Percentiles rank a stretch among this genome's conserved stretches.
These are phyloP conservation scores for Rhabdomys pumilio DNA, from an alignment of 2,797 vertebrate species.

Conservation along the genomic window DNA sequence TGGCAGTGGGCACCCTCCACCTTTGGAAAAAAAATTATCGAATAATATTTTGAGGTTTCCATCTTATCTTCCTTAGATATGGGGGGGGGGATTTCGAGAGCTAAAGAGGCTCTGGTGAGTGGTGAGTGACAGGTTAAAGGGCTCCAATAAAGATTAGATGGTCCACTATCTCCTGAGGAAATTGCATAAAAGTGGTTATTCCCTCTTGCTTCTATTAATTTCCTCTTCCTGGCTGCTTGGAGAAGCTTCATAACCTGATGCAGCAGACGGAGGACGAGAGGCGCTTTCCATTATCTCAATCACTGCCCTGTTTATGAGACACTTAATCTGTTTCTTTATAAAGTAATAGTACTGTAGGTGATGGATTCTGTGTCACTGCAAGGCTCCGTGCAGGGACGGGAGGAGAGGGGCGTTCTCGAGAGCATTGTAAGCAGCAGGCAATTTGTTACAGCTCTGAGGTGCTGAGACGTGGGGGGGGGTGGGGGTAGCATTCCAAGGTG, in stretches of 20 bases:
- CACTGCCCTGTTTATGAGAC: conserved; percentile 89
- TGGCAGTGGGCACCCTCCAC: conserved; percentile 47
- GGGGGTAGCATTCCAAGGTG: conserved; percentile 75
- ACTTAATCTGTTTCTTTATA: conserved; percentile 86
- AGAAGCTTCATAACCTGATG: conserved; percentile 91
- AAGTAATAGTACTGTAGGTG: conserved; percentile 81
- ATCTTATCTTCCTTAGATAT: conserved; percentile 89
- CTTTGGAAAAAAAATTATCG: conserved; percentile 87
- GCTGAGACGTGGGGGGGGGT: conserved; percentile 70
- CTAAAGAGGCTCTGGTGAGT: conserved; percentile 87
- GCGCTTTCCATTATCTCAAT: conserved; percentile 91
- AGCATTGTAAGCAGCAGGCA: conserved; percentile 72
- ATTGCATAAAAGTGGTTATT: conserved; percentile 93
- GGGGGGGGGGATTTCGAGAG: conserved; percentile 79
- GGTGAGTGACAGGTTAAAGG: conserved; percentile 93
- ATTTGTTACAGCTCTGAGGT: conserved; percentile 79
- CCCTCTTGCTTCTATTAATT: conserved; percentile 92
- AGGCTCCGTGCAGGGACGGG: not conserved
- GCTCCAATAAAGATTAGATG: conserved; percentile 93
- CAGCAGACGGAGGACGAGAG: conserved; percentile 88
- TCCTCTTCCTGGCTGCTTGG: conserved; percentile 90
- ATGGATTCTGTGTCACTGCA: conserved; percentile 76
- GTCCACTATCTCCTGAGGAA: conserved; percentile 92
- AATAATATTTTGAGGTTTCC: conserved; percentile 88
- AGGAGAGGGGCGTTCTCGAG: conserved; percentile 42